Conservation (phyloP, 2,797 vertebrate species). For the Pitangus sulphuratus region DNA sequence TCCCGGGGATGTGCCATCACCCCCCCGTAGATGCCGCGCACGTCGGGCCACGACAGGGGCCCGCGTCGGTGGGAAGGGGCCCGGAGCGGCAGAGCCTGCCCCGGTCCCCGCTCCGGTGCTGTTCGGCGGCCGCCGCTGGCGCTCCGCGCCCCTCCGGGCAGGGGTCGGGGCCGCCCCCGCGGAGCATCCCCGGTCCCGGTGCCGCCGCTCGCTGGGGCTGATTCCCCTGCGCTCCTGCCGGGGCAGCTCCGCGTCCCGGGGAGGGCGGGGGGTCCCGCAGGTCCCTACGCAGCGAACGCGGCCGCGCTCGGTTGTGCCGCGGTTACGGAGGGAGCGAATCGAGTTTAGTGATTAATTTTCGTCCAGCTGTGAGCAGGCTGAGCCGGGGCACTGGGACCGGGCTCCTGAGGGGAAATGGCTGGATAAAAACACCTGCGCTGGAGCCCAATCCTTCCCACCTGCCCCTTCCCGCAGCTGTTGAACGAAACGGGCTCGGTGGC, state of each 20-base stretch:
- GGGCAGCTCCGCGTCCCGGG: background rate
- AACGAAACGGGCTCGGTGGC: background rate
- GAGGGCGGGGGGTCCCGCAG: too few species aligned
- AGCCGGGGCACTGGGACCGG: too few species aligned
- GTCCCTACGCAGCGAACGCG: rapidly evolving
- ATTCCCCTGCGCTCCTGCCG: background rate
- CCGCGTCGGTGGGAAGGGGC: background rate
- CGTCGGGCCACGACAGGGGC: background rate
- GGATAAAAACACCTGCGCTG: background rate
- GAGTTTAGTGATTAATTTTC: too few species aligned
- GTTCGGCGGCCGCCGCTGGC: background rate
- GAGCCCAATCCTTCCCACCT: background rate
- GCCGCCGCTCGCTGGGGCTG: background rate
- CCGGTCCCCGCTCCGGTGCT: background rate
- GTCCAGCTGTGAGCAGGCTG: background rate
- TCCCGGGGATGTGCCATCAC: too few species aligned
- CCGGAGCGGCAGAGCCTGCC: background rate
- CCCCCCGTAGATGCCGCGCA: background rate
- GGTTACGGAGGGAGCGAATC: too few species aligned
- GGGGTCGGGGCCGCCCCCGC: too few species aligned
- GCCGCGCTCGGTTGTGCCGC: background rate
- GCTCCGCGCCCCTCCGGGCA: background rate
- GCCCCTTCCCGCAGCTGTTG: background rate
- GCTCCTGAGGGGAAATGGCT: background rate
- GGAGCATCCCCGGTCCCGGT: too few species aligned